Conservation (phyloP, 2,888 invertebrate species). For the Xestia sexstrigata region DNA sequence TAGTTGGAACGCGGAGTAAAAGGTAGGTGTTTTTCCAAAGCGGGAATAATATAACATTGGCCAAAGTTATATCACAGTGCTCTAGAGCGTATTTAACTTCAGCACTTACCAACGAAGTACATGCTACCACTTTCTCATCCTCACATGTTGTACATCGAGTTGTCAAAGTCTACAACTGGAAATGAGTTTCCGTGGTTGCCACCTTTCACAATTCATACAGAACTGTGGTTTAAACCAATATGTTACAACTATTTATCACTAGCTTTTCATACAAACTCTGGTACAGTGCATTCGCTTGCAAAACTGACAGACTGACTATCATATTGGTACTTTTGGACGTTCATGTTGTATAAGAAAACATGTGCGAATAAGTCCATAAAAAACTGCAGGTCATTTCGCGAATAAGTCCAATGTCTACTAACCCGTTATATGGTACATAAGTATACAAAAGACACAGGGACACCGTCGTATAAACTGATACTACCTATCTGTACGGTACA, state of each 20-base stretch:
- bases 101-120: background rate
- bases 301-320: background rate
- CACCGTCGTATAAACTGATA: too few relatives aligned
- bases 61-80: background rate
- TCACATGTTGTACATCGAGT: background rate
- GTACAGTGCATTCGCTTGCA: background rate
- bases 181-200: slow-evolving; percentile 23
- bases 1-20: background rate
- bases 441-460: too few relatives aligned
- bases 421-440: too few relatives aligned
- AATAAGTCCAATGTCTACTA: too few relatives aligned
- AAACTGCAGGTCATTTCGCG: too few relatives aligned
- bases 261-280: background rate
- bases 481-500: too few relatives aligned
- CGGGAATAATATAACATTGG: background rate
- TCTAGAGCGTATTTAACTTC: slow-evolving; percentile 7
- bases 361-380: too few relatives aligned
- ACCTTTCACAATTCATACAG: slow-evolving; percentile 1
- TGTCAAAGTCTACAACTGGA: slow-evolving; percentile 28
- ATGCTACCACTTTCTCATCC: background rate
- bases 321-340: background rate
- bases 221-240: background rate
- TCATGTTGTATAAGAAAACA: too few relatives aligned
- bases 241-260: background rate
- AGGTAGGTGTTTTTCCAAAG: background rate